A percentile compares a stretch with the other conserved stretches of the same genome.
Evolutionary conservation across 2,888 invertebrate species (phyloP).

Genomic region (Tachina lurida): DNA sequence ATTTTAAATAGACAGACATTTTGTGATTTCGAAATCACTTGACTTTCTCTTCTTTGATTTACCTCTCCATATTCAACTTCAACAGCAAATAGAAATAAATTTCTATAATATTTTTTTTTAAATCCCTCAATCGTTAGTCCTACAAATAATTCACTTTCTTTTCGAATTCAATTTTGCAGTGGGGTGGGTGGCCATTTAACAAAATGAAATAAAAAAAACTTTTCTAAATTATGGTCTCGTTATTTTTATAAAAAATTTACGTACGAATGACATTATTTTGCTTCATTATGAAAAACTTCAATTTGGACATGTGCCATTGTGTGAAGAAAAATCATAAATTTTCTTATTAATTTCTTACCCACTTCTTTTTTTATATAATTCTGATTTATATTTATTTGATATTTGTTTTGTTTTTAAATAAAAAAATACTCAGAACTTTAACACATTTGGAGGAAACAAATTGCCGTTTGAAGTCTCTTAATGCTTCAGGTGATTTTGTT

Average conservation of each 20-base stretch:
- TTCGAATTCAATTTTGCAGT: not conserved
- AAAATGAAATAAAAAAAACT: not conserved
- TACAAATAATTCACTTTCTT: not conserved
- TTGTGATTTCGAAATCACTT: not conserved
- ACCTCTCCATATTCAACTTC: not conserved
- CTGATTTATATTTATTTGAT: constrained; percentile 23
- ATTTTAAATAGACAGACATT: constrained; percentile 11
- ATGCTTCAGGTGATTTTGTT: constrained; percentile 63
- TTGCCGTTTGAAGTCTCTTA: constrained; percentile 50
- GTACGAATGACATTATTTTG: constrained; percentile 15
- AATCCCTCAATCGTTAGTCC: not conserved
- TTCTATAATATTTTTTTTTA: not conserved
- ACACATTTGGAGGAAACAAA: constrained; percentile 2
- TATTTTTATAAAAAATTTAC: constrained; percentile 34
- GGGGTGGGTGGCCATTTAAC: constrained; percentile 21
- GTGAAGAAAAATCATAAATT: constrained; percentile 49
- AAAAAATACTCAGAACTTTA: not conserved
- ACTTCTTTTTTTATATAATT: constrained; percentile 3
- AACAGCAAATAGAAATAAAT: not conserved
- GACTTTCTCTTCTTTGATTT: constrained; percentile 2
- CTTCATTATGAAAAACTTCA: constrained; percentile 65
- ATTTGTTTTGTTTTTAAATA: constrained; percentile 23
- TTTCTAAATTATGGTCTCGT: constrained; percentile 16
- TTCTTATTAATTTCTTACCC: constrained; percentile 51
- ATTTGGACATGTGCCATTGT: constrained; percentile 68